A percentile compares a stretch with the other conserved stretches of the same genome.
Conservation (phyloP, 2,888 invertebrate genomes). For the Odontothrips loti region DNA sequence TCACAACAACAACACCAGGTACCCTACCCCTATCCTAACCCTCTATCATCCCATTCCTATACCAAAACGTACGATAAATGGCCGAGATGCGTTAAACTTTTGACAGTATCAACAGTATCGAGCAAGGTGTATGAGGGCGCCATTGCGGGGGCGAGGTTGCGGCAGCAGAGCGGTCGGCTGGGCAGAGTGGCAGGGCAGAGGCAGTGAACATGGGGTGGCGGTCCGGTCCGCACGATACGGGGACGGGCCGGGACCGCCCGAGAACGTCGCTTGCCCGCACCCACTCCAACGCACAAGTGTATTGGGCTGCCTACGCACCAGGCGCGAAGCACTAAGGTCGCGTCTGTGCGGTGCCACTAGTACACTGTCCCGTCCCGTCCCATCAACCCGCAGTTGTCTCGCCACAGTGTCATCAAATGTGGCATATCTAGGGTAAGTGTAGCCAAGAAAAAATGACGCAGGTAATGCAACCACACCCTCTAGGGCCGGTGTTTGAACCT, state of each 20-base stretch:
- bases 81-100: too few relatives aligned
- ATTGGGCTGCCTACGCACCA: neutral
- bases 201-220: neutral
- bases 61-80: too few relatives aligned
- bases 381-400: neutral
- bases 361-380: neutral
- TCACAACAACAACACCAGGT: neutral
- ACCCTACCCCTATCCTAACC: neutral
- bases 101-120: too few relatives aligned
- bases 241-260: neutral
- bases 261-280: too few relatives aligned
- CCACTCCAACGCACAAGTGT: neutral
- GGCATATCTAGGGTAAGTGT: too few relatives aligned
- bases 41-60: too few relatives aligned
- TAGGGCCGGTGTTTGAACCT: too few relatives aligned
- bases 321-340: neutral
- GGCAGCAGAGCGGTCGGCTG: too few relatives aligned
- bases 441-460: too few relatives aligned
- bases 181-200: neutral
- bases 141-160: too few relatives aligned
- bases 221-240: neutral
- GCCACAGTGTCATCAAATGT: neutral
- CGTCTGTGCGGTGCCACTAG: neutral
- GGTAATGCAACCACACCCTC: too few relatives aligned
- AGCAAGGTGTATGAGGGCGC: too few relatives aligned